Base-by-base conservation (phyloP, 2,797 vertebrate species). In the Diplodus puntazzo region DNA sequence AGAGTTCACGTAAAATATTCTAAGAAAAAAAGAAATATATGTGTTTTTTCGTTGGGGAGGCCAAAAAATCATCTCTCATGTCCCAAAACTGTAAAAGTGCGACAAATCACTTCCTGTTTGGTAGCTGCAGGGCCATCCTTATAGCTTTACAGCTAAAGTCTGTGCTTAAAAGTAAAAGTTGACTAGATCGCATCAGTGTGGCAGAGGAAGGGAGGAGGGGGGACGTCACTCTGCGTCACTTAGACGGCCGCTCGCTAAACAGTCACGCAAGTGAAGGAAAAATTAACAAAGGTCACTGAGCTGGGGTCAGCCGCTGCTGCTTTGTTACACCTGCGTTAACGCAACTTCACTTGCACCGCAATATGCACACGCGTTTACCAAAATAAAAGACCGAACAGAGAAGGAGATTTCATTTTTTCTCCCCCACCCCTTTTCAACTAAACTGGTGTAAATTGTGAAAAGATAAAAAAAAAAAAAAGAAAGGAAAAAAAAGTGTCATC, bases 281-380 rank as follows among this genome's bases (percentile, higher is more conserved):
- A 90, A 90, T 89, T 75, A 90, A 89, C 86, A 77, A 82, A 89
- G 88, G 89, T 86, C 88, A 87, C 25, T 2, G 23, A 71, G 52
- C 11, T n/a, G 60, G 70, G 30, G 30, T 34, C 30, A 34, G 80
- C 85, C 76, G 79, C 69, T 58, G 39, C 14, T 30, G 55, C 67
- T 73, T 60, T 80, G 25, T 25, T 78, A 66, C 21, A 30, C 54
- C 23, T 23, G 70, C 63, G 66, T 63, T 27, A 69, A 73, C 81
- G 65, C 60, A 69, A 54, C 43, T 61, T 68, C 5, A 48, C 20
- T 11, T 49, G 70, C 66, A 45, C 17, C 30, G 54, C 63, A 64
- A 14, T 30, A 30, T 62, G 43, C 34, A 62, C 18, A 63, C 3
- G 5, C 30, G 5, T 8, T 8, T 7, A 34, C 5, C 30, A 34